These are phyloP conservation scores for Gari tellinella DNA, from an alignment of 2,888 invertebrate species.

Conservation along the genomic window DNA sequence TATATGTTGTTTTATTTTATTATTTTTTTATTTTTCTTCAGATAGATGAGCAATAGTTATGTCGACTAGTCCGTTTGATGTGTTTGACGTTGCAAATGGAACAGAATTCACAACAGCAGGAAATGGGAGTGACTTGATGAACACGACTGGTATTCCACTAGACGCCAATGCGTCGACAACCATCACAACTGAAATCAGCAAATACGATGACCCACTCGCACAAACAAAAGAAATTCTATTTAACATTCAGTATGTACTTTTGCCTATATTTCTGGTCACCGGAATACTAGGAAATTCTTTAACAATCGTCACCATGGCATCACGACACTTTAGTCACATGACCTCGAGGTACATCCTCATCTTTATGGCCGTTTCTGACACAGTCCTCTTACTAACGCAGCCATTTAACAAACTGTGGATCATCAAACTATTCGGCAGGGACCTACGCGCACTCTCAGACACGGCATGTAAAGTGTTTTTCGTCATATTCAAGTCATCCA, in stretches of 20 bases:
- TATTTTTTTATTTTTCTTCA: too few species aligned
- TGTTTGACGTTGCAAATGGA: too few species aligned
- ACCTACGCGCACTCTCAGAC: conserved; percentile 63
- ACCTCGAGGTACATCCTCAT: conserved; percentile 65
- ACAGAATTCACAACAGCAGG: too few species aligned
- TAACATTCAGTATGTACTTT: conserved; percentile 46
- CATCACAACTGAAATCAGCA: too few species aligned
- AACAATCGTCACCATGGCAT: conserved; percentile 66
- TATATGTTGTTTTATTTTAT: too few species aligned
- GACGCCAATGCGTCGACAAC: too few species aligned
- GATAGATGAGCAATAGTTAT: too few species aligned
- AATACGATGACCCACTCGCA: not conserved
- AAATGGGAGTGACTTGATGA: too few species aligned
- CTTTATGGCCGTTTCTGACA: conserved; percentile 68
- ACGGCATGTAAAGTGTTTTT: conserved; percentile 68
- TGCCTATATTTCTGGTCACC: conserved; percentile 61
- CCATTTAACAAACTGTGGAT: conserved; percentile 71
- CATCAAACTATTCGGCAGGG: conserved; percentile 57
- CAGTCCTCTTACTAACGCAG: conserved; percentile 59
- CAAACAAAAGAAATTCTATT: conserved; percentile 30
- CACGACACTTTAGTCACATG: conserved; percentile 48
- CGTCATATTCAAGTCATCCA: conserved; percentile 63
- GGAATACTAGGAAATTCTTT: conserved; percentile 66
- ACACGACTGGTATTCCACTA: too few species aligned
- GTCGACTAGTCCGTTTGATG: too few species aligned